These are phyloP conservation scores for Meteorus sp. DNA, from an alignment of 1,140 invertebrate species.

Conservation along the genomic window DNA sequence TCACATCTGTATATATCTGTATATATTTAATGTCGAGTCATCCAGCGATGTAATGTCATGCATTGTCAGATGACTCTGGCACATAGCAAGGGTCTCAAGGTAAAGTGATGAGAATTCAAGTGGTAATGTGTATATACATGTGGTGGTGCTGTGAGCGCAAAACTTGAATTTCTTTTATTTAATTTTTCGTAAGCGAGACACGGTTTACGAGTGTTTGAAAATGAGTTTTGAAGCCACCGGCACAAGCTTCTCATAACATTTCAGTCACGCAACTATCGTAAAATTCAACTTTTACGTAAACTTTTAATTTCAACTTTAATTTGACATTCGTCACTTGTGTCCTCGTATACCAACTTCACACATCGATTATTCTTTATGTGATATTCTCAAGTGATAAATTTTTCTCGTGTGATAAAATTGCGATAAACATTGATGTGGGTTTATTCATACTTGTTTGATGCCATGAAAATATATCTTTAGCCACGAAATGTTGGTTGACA, in stretches of 20 bases:
- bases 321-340: neutral
- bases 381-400: neutral
- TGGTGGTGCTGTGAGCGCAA: neutral
- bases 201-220: conserved; percentile 15
- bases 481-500: too few relatives aligned
- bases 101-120: neutral
- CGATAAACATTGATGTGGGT: too few relatives aligned
- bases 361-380: neutral
- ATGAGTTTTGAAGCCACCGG: conserved; percentile 4
- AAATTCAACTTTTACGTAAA: conserved; percentile 14
- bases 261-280: conserved; percentile 13
- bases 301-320: conserved; percentile 17
- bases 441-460: too few relatives aligned
- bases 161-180: conserved; percentile 11
- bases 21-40: too few relatives aligned
- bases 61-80: too few relatives aligned
- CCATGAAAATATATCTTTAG: too few relatives aligned
- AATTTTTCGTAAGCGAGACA: neutral
- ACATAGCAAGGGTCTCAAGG: too few relatives aligned
- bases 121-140: too few relatives aligned
- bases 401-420: too few relatives aligned
- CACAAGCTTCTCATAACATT: neutral
- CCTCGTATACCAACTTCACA: neutral
- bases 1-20: too few relatives aligned
- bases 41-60: too few relatives aligned